Evolutionary conservation across 2,113 vertebrate species (phyloP), one percentile per base, ranked within the genome.

Genomic region (Ptyas mucosa): DNA sequence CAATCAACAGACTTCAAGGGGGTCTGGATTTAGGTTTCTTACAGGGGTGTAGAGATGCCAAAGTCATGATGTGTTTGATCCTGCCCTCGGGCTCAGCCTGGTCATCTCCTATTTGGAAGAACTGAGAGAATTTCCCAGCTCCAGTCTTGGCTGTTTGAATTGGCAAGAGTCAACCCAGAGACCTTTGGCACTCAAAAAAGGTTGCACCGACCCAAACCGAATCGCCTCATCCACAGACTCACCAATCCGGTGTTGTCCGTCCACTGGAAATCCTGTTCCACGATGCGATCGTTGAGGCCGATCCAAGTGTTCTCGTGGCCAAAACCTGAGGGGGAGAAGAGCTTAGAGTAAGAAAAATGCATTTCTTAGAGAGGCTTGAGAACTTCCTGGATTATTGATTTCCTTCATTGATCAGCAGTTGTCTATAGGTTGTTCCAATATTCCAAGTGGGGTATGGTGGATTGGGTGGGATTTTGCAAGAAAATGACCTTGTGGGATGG

Each of bases 191-290:
- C 3, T n/a, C 12, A 26, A 8, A 8, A 21, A 55, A 5, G 0
- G 4, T 8, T 10, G 7, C 12, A 9, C 3, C 10, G 7, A 52
- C n/a, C 15, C 29, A 3, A 75, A 20, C 24, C 7, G 7, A 23
- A 18, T n/a, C 39, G 21, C 3, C 29, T 7, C 1, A 20, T n/a
- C 3, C 20, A 46, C 8, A 9, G 23, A n/a, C 98, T 98, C 96
- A 99, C 99, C 98, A 99, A 94, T 64, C 97, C 98, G 0, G 98
- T 99, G 97, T 98, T 99, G 96, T 99, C 99, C 0, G 99, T 99
- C 99, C 99, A 99, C 96, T 99, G 99, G 97, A 99, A 99, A 91
- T 99, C 99, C 46, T 99, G 98, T 96, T 99, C 99, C 96, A 99
- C 99, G 0, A 98, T 99, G n/a, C 99, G 97, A 96, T 99, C 99